Percentiles rank a stretch among this genome's conserved stretches.
These are phyloP conservation scores for Xenopus borealis DNA, from an alignment of 2,113 vertebrate genomes.

Conservation along the genomic window DNA sequence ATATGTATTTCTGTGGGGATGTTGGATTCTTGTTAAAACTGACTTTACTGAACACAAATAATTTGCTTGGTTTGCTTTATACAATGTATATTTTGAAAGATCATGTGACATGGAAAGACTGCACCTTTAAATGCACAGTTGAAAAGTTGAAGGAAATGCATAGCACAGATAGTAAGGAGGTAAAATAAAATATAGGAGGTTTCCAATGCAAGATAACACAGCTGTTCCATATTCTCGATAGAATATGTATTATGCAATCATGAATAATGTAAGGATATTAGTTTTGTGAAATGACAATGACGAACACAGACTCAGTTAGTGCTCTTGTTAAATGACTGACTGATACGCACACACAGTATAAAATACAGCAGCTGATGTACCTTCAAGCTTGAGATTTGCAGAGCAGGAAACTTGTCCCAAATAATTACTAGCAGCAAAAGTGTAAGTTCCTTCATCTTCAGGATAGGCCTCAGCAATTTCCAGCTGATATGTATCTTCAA, in stretches of 20 bases:
- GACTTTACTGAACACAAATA: too few relatives aligned
- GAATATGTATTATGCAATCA: slow-evolving; percentile 32
- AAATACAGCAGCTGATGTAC: slow-evolving; percentile 59
- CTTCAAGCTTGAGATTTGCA: slow-evolving; percentile 79
- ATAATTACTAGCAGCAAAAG: slow-evolving; percentile 83
- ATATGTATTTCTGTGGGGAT: neutral
- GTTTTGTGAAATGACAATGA: slow-evolving; percentile 53
- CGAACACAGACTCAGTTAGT: slow-evolving; percentile 43
- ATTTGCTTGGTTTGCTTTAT: neutral
- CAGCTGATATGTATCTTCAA: slow-evolving; percentile 91
- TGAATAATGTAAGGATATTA: slow-evolving; percentile 44
- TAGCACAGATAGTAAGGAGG: neutral
- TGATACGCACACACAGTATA: slow-evolving; percentile 20
- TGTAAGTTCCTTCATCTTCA: slow-evolving; percentile 89
- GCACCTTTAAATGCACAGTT: slow-evolving; percentile 37
- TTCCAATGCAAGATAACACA: slow-evolving; percentile 12
- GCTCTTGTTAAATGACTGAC: slow-evolving; percentile 42
- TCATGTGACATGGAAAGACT: slow-evolving; percentile 43
- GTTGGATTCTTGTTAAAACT: neutral
- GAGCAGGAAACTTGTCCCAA: slow-evolving; percentile 87
- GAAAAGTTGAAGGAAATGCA: slow-evolving; percentile 30
- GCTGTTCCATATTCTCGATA: slow-evolving; percentile 26
- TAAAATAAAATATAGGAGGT: slow-evolving; percentile 20
- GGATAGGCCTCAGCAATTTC: slow-evolving; percentile 88
- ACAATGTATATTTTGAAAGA: neutral